Percentiles rank a stretch among this genome's conserved stretches.
phyloP scores from a whole-genome alignment of 2,888 invertebrate genomes.

The Tipula confusa region DNA sequence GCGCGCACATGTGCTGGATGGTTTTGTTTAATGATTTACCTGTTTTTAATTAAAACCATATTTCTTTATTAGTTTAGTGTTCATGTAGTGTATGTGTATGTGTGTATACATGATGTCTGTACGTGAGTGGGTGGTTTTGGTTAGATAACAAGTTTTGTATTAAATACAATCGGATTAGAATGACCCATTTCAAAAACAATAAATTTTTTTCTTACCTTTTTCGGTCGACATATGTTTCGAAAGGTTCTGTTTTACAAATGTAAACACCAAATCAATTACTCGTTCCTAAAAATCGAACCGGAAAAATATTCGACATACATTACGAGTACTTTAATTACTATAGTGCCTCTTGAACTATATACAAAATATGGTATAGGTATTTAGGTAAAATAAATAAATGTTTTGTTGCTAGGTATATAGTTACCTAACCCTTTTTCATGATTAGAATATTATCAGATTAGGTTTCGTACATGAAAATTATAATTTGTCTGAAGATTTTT shows the following conservation, averaged over 20 bases:
- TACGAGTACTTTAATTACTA: not conserved
- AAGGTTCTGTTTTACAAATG: not conserved
- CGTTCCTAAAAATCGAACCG: not conserved
- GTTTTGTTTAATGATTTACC: not conserved
- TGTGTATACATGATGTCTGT: too few species aligned
- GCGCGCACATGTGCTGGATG: not conserved
- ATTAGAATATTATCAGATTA: not conserved
- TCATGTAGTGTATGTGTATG: not conserved
- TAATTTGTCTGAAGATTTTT: not conserved
- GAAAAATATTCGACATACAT: not conserved
- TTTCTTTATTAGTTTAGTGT: not conserved
- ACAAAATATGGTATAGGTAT: too few species aligned
- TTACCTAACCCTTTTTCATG: not conserved
- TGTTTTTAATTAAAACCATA: not conserved
- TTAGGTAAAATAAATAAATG: too few species aligned
- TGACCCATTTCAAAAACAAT: not conserved
- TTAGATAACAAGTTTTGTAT: not conserved
- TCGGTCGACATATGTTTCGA: not conserved
- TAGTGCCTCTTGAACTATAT: not conserved
- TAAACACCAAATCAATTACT: conserved; percentile 15
- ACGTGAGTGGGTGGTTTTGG: too few species aligned
- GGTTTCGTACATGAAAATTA: not conserved
- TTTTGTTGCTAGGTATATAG: not conserved
- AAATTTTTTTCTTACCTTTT: not conserved
- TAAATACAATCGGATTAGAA: not conserved